Base-by-base conservation (phyloP, 2,797 vertebrate species). In the Typhlichthys subterraneus region DNA sequence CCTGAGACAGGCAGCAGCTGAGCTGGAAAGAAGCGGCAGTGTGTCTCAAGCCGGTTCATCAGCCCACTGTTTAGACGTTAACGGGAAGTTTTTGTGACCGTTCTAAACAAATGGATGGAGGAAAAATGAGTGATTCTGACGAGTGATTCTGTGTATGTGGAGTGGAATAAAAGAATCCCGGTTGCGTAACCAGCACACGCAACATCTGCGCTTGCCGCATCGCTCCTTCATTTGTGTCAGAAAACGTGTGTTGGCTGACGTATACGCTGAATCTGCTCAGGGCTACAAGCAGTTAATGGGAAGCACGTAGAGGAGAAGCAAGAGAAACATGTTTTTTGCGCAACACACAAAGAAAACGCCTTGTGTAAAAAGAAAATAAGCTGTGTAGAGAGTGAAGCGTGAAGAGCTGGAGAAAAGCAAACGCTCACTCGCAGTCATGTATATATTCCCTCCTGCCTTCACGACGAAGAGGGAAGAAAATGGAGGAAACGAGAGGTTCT, bases 1-100 rank as follows among this genome's bases (percentile, higher is more conserved):
- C 86, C 85, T 86, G 58, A 83, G 75, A 81, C 75, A 78, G 72
- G 67, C 83, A 82, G 80, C 76, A 79, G 82, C 74, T 77, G 73
- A 83, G 74, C 77, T 79, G 65, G 56, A 82, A 87, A 69, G 68
- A 38, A 31, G 65, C 38, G 50, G 2, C 53, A 65, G 67, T 61
- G 63, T 53, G 14, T 69, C 47, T 50, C 15, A 38, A 47, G 53
- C 33, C 33, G 70, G 69, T 52, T 62, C 60, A 17, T 47, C 63
- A 67, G 47, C 53, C 68, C 64, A 67, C 73, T 59, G 64, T 83
- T 75, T 56, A n/a, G 55, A 75, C 72, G 82, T 72, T 76, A 77
- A 75, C 66, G 52, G 38, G 52, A 76, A 64, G 63, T 67, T 65
- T 67, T 73, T 67, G 23, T 42, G 49, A 31, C 23, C 76, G 79